phyloP scores from a whole-genome alignment of 30 jellyfish, hydroid and myxozoan genomes.

The Aurelia coerulea region DNA sequence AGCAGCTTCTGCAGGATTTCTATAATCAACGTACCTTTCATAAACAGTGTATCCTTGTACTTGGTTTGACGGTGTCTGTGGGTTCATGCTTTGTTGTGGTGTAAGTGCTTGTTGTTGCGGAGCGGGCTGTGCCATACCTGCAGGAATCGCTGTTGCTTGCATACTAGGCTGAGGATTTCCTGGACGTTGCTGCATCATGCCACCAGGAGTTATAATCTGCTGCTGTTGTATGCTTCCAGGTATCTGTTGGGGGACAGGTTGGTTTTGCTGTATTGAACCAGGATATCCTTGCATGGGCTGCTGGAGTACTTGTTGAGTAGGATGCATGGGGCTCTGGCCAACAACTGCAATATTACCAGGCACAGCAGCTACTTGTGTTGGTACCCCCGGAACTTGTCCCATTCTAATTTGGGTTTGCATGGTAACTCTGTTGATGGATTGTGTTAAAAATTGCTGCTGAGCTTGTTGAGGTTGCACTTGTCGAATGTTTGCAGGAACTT shows the following conservation, averaged over 20 bases:
- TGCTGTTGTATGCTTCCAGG: conserved; percentile 39
- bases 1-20: conserved; percentile 23
- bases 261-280: not conserved
- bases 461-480: conserved; percentile 1
- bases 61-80: conserved; percentile 3
- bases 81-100: not conserved
- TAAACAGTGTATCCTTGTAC: conserved; percentile 45
- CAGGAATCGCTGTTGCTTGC: conserved; percentile 21
- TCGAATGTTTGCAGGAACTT: not conserved
- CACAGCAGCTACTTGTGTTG: conserved; percentile 21
- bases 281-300: conserved; percentile 3
- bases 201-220: conserved; percentile 9
- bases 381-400: not conserved
- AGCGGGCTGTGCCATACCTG: not conserved
- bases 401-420: not conserved
- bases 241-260: conserved; percentile 34
- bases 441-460: not conserved
- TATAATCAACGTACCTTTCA: conserved; percentile 57
- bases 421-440: not conserved
- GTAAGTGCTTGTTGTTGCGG: not conserved
- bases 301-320: conserved; percentile 2
- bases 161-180: conserved; percentile 11
- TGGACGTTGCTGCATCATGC: conserved; percentile 4
- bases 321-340: conserved; percentile 26
- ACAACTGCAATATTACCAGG: not conserved